Base-by-base conservation (phyloP, 92 coral and sea anemone genomes). In the Actinostola sp. region DNA sequence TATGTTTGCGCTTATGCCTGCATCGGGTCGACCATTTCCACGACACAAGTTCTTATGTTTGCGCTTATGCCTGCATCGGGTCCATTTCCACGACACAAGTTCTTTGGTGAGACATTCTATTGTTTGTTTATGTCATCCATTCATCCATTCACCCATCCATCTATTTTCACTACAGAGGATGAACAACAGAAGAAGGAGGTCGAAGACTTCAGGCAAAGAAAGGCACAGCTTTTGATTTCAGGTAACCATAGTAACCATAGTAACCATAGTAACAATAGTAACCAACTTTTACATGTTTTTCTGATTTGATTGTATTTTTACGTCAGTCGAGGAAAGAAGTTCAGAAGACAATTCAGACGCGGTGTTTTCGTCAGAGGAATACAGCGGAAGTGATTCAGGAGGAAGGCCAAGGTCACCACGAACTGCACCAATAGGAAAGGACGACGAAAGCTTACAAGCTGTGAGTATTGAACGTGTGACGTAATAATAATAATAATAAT, bases 391-490 rank as follows among this genome's bases (percentile, higher is more conserved):
- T 58, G 93, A 80, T 32, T 79, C 80, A 6, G 88, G 75, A n/a
- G 87, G 73, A 49, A 50, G 87, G 51, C 97, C 98, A 23, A 72
- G 85, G 72, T 93, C 97, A 17, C 98, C 98, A 12, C 83, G 98
- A 51, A 81, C 92, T 0, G 86, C 98, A 15, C 98, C 98, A 27
- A 97, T 91, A 36, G 98, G 98, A 17, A 91, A 88, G 41, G 98
- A 93, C 69, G 89, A 88, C 61, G 93, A 93, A 49, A 77, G 59
- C 45, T 50, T 70, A 32, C 84, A 79, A 25, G 48, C 86, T 32
- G 77, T 83, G 86, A 63, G 97, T 91, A 20, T 26, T 39, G 16
- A 10, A 23, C 31, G 1, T 35, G 8, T 35, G 17, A 38, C 55
- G 10, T 56, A 2, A 21, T 35, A 9, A 12, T 36, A 14, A 7